Conservation (phyloP, 2,797 vertebrate genomes). For the Apogon talboti region DNA sequence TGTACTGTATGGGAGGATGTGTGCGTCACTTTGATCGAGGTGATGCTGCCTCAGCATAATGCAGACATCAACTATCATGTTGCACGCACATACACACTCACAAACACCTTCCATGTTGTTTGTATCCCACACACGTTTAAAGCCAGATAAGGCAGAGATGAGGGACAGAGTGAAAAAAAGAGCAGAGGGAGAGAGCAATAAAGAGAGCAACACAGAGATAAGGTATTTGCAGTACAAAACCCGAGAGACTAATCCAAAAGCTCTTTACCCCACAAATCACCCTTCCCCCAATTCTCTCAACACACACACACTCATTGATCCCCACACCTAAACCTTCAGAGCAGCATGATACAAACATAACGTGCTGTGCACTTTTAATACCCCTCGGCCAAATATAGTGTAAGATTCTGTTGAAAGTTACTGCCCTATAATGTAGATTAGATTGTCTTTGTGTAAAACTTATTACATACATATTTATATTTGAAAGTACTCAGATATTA, state of each 20-base stretch:
- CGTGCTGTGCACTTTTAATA: too few relatives aligned
- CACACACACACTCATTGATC: slow-evolving; percentile 2
- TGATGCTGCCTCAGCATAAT: slow-evolving; percentile 54
- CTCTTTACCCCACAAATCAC: slow-evolving; percentile 55
- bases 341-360: background rate
- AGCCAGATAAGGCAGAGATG: slow-evolving; percentile 39
- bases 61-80: slow-evolving; percentile 37
- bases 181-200: slow-evolving; percentile 20
- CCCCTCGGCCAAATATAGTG: too few relatives aligned
- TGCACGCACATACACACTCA: background rate
- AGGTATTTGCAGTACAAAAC: slow-evolving; percentile 64
- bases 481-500: too few relatives aligned
- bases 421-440: too few relatives aligned
- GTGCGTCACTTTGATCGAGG: slow-evolving; percentile 19
- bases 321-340: slow-evolving; percentile 28
- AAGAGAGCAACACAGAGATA: slow-evolving; percentile 40
- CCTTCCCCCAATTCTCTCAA: slow-evolving; percentile 44
- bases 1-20: slow-evolving; percentile 6
- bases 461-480: too few relatives aligned
- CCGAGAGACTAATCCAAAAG: slow-evolving; percentile 72
- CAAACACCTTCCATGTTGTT: slow-evolving; percentile 26
- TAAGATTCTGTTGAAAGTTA: too few relatives aligned
- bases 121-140: slow-evolving; percentile 44
- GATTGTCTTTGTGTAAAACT: too few relatives aligned
- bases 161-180: slow-evolving; percentile 41